These are phyloP conservation scores for Hyperoplus immaculatus DNA, from an alignment of 2,797 vertebrate genomes.

Conservation along the genomic window DNA sequence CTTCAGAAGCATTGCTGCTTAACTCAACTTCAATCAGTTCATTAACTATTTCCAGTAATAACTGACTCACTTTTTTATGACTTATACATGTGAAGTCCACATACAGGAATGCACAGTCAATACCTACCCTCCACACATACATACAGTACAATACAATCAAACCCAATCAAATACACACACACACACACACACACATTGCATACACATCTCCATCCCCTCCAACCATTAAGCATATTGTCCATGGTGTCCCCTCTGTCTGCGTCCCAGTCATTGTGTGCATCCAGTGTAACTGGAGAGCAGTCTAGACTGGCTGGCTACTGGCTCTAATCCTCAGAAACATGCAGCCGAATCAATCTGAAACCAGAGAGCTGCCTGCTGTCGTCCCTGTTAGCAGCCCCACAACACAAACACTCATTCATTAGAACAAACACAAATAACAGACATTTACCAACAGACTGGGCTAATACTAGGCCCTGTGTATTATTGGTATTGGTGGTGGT, in stretches of 20 bases:
- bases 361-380: conserved; percentile 87
- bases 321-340: conserved; percentile 94
- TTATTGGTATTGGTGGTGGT: background rate
- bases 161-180: conserved; percentile 17
- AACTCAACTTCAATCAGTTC: background rate
- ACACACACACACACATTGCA: background rate
- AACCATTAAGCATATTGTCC: conserved; percentile 63
- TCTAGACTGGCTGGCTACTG: conserved; percentile 98
- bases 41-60: background rate
- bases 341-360: conserved; percentile 96
- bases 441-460: conserved; percentile 14
- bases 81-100: background rate
- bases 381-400: conserved; percentile 71
- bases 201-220: conserved; percentile 6
- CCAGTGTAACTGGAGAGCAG: conserved; percentile 93
- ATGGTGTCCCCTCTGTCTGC: conserved; percentile 63
- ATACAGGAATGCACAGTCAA: background rate
- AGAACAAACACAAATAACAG: conserved; percentile 63
- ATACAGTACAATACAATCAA: background rate
- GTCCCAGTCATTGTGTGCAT: conserved; percentile 89
- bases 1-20: background rate
- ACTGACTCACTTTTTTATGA: background rate
- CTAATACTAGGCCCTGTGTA: background rate
- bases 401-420: conserved; percentile 64
- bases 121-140: background rate